Evolutionary conservation across 2,888 invertebrate species (phyloP), one percentile per base, ranked within the genome.

Genomic region (Shargacucullia verbasci): DNA sequence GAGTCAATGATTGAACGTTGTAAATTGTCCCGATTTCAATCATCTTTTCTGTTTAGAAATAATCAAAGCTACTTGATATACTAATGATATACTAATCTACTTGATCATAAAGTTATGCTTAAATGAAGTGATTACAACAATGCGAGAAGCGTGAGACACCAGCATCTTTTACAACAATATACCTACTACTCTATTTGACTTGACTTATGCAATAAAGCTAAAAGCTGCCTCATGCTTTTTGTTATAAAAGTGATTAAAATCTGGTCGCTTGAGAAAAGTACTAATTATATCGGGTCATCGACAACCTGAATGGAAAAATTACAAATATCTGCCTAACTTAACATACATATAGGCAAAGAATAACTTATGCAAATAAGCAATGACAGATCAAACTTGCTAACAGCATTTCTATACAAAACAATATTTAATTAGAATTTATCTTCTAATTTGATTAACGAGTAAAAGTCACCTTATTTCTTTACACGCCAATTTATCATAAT

Each of bases 381-480:
- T 46, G 40, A 9, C 8, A 14, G 38, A 43, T 38, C 13, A 60
- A 47, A 35, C 25, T 27, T 20, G 13, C 20, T 33, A 60, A 38
- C 27, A 56, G 37, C 20, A 44, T 68, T 35, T 40, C 25, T 62
- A 27, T 49, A 35, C 46, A 9, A 29, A n/a, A n/a, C n/a, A n/a
- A 25, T 46, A 68, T 57, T 61, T 54, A 54, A 61, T 61, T 61
- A 62, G 48, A 68, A 52, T 60, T 45, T 34, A 38, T 50, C 61
- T 44, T 54, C 56, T 73, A 54, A 52, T 69, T 62, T 57, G 27
- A 20, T 29, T 52, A 61, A 73, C 53, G 56, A 68, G 56, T 61
- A 44, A 44, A 67, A 68, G 40, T 61, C 33, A 56, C 44, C 43
- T 58, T 74, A 70, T 72, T 73, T 72, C 60, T 71, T 71, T 60